These are phyloP conservation scores for Cybosia mesomella DNA, from an alignment of 2,888 invertebrate genomes.

Conservation along the genomic window DNA sequence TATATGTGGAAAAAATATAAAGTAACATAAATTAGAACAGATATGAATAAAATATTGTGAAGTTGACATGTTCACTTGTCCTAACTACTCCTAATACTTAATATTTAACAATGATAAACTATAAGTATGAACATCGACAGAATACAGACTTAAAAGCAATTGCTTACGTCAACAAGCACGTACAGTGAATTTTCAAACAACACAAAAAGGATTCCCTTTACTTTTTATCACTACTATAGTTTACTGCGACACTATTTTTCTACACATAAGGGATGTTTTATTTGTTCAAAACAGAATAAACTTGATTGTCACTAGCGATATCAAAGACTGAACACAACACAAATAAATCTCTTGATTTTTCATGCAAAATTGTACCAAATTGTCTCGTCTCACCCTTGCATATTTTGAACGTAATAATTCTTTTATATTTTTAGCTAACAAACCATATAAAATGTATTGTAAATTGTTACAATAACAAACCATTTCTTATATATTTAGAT, in stretches of 20 bases:
- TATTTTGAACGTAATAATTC: neutral
- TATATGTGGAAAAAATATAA: no score
- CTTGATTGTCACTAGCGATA: slow-evolving; percentile 16
- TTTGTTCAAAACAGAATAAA: slow-evolving; percentile 12
- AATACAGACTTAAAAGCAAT: neutral
- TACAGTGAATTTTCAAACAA: slow-evolving; percentile 7
- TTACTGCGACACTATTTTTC: neutral
- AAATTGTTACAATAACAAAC: neutral
- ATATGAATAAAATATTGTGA: no score
- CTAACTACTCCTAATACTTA: neutral
- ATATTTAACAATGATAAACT: neutral
- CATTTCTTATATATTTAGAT: no score
- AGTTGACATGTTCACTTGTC: no score
- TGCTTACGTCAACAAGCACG: neutral
- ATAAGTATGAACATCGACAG: neutral
- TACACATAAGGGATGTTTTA: slow-evolving; percentile 9
- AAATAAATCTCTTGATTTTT: slow-evolving; percentile 19
- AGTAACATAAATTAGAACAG: no score
- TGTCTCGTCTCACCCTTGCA: slow-evolving; percentile 3
- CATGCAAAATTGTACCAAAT: slow-evolving; percentile 2
- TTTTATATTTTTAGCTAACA: neutral
- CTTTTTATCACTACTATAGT: neutral
- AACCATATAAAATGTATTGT: neutral
- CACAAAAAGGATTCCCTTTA: neutral
- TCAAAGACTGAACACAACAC: slow-evolving; percentile 3